Conservation (phyloP, 2,113 vertebrate species). For the Pangasianodon gigas region DNA sequence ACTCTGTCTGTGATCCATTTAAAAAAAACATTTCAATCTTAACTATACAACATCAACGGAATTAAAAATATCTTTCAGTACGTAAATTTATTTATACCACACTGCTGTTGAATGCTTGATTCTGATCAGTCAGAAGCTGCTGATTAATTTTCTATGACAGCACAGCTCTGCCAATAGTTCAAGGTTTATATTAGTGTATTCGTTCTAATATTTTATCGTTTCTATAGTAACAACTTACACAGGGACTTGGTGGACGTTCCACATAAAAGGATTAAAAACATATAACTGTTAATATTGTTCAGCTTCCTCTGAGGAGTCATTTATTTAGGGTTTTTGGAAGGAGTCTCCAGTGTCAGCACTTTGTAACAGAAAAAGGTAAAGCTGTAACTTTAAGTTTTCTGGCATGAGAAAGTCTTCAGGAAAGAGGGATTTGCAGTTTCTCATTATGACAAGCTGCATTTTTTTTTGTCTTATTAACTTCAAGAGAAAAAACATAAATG, state of each 20-base stretch:
- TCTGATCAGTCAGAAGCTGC: background rate
- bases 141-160: background rate
- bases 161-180: background rate
- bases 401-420: background rate
- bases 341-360: background rate
- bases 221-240: background rate
- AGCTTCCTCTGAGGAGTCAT: background rate
- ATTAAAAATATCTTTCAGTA: background rate
- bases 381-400: background rate
- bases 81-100: background rate
- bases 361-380: background rate
- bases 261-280: background rate
- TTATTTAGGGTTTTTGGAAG: background rate
- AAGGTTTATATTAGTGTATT: background rate
- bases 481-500: background rate
- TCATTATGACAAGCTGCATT: background rate
- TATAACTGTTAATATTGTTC: background rate
- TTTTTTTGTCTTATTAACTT: background rate
- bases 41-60: background rate
- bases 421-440: background rate
- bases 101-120: background rate
- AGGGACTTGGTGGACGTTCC: background rate
- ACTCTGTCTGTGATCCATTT: constrained; percentile 38
- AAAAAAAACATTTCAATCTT: background rate
- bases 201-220: background rate